Evolutionary conservation across 2,113 vertebrate species (phyloP), one percentile per base, ranked within the genome.

Genomic region (Brevimyrus niger): DNA sequence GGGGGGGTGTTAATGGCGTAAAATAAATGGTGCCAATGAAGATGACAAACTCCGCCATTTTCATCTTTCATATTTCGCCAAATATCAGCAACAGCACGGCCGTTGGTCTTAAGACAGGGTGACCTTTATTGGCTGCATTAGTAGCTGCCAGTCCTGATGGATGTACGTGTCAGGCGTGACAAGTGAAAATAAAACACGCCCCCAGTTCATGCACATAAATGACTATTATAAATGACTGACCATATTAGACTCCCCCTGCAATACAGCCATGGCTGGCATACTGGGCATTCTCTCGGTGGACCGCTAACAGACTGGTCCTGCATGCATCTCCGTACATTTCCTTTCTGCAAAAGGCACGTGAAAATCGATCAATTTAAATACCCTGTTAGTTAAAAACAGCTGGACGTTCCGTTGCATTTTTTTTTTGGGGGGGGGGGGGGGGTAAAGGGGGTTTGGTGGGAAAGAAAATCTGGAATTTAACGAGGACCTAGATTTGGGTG

Each of bases 131-230:
- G 73, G 87, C 11, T 7, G 84, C 87, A 88, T 48, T 85, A 53
- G 48, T 85, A 88, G 87, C 86, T 85, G 87, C 53, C 89, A 19
- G 19, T 76, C n/a, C 88, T 88, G 89, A 42, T 76, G 35, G 73
- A 38, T 69, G 31, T 65, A 87, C 50, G 47, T 88, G 50, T 53
- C 89, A 85, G 47, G 53, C 38, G 6, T 46, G 51, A 84, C 87
- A 69, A 76, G 76, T 13, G 84, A 55, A 69, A 46, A 50, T 88
- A 88, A 82, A 83, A 82, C 73, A 65, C 10, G 61, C 82, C 38
- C 51, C 84, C 87, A 42, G 87, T 61, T 53, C 87, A n/a, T 82
- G 86, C n/a, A 31, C 69, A 48, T 88, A 55, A 65, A 69, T 88
- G 76, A 31, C 10, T 15, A 69, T 90, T 90, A 88, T 88, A 87